These are phyloP conservation scores for Eriocheir sinensis DNA, from an alignment of 1,140 invertebrate genomes.

Conservation along the genomic window DNA sequence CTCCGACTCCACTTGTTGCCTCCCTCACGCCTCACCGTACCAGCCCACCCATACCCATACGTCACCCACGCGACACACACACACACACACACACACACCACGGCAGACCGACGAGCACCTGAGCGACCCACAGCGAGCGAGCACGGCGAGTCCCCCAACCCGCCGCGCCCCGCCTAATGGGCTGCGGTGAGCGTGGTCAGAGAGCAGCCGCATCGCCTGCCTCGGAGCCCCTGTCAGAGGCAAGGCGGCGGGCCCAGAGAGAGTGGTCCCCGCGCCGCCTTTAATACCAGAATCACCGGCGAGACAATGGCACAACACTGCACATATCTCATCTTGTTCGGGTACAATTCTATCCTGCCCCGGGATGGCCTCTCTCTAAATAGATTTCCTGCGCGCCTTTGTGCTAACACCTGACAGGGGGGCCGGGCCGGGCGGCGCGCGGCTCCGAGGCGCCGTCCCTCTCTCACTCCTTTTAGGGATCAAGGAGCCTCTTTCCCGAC, in stretches of 20 bases:
- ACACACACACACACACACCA: background rate
- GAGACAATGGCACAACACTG: conserved; percentile 21
- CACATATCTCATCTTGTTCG: conserved; percentile 24
- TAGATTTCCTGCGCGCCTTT: conserved; percentile 23
- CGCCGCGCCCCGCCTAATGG: background rate
- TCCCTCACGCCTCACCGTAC: too few relatives aligned
- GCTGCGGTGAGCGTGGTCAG: background rate
- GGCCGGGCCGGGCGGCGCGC: background rate
- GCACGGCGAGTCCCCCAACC: background rate
- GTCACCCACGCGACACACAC: too few relatives aligned
- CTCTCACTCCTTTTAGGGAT: conserved; percentile 15
- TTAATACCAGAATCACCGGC: conserved; percentile 15
- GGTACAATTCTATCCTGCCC: conserved; percentile 21
- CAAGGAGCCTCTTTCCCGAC: background rate
- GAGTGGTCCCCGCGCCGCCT: background rate
- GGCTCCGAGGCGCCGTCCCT: background rate
- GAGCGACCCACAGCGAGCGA: background rate
- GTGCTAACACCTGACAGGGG: conserved; percentile 10
- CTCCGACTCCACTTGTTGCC: background rate
- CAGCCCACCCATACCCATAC: too few relatives aligned
- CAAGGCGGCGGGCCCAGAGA: background rate
- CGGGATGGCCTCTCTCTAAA: conserved; percentile 21
- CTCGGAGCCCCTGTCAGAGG: background rate
- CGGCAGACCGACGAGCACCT: background rate
- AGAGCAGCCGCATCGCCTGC: background rate